Base-by-base conservation (phyloP, 2,888 invertebrate species). In the Caenorhabditis zanzibari region DNA sequence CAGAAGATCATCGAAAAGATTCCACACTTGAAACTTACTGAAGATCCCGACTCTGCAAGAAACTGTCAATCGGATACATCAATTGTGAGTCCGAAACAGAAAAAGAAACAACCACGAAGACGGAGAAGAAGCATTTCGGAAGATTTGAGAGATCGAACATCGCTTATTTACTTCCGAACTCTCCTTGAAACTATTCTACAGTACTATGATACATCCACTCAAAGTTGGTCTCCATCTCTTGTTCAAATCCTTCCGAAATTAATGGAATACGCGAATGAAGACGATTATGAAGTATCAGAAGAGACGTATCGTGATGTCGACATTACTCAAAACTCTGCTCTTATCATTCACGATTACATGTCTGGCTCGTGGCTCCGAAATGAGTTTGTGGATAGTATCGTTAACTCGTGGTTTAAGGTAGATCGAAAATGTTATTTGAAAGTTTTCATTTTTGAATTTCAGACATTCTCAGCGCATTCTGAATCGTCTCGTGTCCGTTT, bases 331-430 rank as follows among this genome's bases (percentile, higher is more conserved):
- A 81, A 71, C 22, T 69, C 74, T 10, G 64, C 75, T 0, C 10
- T 75, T 16, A 69, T 86, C 12, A 76, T 83, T 19, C 85, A 83
- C 41, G 82, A 83, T n/a, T 83, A 81, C 66, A 86, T 86, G 86
- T 76, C 75, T 14, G 74, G 59, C 6, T 56, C 82, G 16, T 72
- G 76, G 71, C 58, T 85, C 22, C 61, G 63, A 16, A 82, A 71
- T 52, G 59, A 76, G 16, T 64, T 66, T 52, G 59, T 81, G 28
- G 85, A 85, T 47, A 59, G 38, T 24, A 73, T 85, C 19, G 56
- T 85, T 19, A 19, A 49, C 44, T 35, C 61, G 1, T 61, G 56
- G 69, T 6, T 44, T 7, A 32, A 28, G 59, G 47, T 47, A 32
- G 7, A n/a, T 47, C 47, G 12, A 41, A 16, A 19, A 7, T 19